A percentile compares a stretch with the other conserved stretches of the same genome.
Evolutionary conservation across 2,113 vertebrate genomes (phyloP).

Genomic region (Pelusios castaneus): DNA sequence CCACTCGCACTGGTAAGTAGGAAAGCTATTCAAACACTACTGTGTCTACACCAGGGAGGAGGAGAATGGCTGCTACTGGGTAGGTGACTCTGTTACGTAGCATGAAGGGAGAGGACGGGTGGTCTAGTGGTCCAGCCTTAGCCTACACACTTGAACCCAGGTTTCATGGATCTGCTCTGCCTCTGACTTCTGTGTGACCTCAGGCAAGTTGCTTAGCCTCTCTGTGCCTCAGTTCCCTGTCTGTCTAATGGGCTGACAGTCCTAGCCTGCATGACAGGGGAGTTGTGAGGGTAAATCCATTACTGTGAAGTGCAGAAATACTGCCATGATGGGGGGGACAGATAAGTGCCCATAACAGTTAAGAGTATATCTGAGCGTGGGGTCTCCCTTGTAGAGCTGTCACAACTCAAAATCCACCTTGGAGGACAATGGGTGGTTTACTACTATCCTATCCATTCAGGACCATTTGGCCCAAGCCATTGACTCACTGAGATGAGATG

Average conservation of each 20-base stretch:
- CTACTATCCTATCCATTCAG: not conserved
- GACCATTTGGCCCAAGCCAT: not conserved
- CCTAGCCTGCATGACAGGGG: not conserved
- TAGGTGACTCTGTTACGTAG: not conserved
- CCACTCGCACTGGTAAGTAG: conserved; percentile 73
- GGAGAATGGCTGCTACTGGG: not conserved
- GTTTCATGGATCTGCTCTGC: not conserved
- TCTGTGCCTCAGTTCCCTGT: not conserved
- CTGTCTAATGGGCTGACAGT: not conserved
- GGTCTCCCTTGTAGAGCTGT: not conserved
- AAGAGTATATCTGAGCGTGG: not conserved
- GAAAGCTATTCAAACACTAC: not conserved
- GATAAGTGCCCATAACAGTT: not conserved
- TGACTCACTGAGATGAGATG: not conserved
- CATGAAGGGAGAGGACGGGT: not conserved
- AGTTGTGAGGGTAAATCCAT: not conserved
- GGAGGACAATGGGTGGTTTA: not conserved
- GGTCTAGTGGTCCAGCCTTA: not conserved
- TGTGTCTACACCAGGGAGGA: not conserved
- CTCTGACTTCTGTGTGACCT: not conserved
- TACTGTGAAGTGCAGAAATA: fast-evolving
- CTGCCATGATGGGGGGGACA: not conserved
- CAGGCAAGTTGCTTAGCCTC: not conserved
- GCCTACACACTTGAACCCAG: not conserved
- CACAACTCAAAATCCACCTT: not conserved